Conservation (phyloP, 2,888 invertebrate species). For the Fragum sueziense region DNA sequence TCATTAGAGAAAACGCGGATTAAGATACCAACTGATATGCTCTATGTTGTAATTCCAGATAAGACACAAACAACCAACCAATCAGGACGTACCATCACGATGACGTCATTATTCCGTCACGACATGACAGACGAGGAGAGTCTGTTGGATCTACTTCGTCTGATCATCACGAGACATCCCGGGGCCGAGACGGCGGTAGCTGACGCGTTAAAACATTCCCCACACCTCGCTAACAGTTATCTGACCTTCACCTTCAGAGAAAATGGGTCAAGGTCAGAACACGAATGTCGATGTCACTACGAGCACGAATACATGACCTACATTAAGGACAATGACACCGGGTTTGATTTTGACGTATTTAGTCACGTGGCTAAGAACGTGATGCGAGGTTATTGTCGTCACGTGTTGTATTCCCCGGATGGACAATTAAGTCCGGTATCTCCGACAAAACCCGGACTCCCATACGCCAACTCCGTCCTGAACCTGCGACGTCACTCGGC, state of each 20-base stretch:
- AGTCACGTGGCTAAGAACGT: constrained; percentile 58
- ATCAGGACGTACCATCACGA: not conserved
- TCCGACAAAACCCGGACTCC: not conserved
- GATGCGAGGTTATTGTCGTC: constrained; percentile 50
- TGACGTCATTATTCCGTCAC: constrained; percentile 8
- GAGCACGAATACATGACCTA: constrained; percentile 62
- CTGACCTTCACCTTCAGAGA: constrained; percentile 56
- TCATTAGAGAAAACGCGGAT: no score
- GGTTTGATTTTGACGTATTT: constrained; percentile 54
- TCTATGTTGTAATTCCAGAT: no score
- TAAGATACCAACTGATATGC: no score
- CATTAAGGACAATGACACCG: constrained; percentile 46
- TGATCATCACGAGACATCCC: constrained; percentile 50
- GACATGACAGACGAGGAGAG: constrained; percentile 53
- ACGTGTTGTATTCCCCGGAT: constrained; percentile 23
- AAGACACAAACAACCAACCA: no score
- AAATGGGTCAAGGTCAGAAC: constrained; percentile 42
- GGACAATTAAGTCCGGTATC: constrained; percentile 2
- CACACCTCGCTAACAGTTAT: constrained; percentile 45
- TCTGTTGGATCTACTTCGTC: constrained; percentile 51
- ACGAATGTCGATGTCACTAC: constrained; percentile 56
- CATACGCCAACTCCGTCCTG: constrained; percentile 6
- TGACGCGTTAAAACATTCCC: constrained; percentile 40
- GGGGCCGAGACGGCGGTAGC: constrained; percentile 39
- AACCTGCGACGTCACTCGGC: constrained; percentile 46